Evolutionary conservation across 2,888 invertebrate genomes (phyloP).

Genomic region (Drosophila multiciliata): DNA sequence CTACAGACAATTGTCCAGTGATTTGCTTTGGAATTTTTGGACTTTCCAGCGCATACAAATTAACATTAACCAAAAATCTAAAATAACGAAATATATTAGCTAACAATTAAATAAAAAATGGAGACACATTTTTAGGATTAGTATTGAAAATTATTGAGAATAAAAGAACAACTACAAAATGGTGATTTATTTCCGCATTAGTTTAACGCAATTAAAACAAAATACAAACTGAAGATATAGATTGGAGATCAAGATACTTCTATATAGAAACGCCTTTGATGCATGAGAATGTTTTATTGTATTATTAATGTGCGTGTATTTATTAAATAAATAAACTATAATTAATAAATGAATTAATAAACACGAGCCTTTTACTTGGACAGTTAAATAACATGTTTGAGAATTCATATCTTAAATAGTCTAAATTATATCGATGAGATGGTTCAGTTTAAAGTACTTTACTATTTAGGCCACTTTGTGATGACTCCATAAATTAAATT

Average conservation of each 20-base stretch:
- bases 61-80: conserved; percentile 24
- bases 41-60: conserved; percentile 52
- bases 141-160: conserved; percentile 16
- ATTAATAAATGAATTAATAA: conserved; percentile 66
- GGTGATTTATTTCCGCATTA: conserved; percentile 68
- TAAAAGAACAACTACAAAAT: conserved; percentile 28
- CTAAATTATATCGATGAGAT: background rate
- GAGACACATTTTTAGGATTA: conserved; percentile 34
- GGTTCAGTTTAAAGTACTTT: background rate
- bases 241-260: conserved; percentile 11
- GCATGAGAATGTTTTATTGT: conserved; percentile 68
- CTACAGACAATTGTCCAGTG: conserved; percentile 58
- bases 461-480: background rate
- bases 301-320: conserved; percentile 77
- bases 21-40: conserved; percentile 71
- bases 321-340: conserved; percentile 70
- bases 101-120: conserved; percentile 34
- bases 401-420: background rate
- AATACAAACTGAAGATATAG: conserved; percentile 2
- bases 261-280: conserved; percentile 55
- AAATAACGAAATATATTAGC: conserved; percentile 40
- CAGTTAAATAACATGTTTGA: conserved; percentile 44
- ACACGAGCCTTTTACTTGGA: conserved; percentile 77
- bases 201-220: conserved; percentile 19
- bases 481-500: background rate